Evolutionary conservation across 2,797 vertebrate species (phyloP).

Genomic region (Perodicticus potto): DNA sequence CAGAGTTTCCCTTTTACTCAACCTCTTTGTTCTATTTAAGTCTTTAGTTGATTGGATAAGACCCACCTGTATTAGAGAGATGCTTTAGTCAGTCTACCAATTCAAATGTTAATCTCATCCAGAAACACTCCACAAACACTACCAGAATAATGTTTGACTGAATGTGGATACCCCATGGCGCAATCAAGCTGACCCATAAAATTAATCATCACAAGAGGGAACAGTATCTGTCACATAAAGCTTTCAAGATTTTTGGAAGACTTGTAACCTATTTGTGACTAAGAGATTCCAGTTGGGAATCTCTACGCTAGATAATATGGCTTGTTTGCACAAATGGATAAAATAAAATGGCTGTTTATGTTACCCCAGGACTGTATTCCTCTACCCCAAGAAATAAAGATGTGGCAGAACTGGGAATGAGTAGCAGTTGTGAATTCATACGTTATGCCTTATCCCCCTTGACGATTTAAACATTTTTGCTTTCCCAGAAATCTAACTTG

Average conservation of each 20-base stretch:
- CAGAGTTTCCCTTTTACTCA: neutral
- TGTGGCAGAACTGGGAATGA: neutral
- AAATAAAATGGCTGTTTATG: constrained; percentile 57
- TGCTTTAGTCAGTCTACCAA: neutral
- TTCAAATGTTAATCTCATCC: constrained; percentile 35
- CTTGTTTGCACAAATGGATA: constrained; percentile 10
- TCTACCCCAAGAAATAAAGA: neutral
- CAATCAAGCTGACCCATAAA: constrained; percentile 17
- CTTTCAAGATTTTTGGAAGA: constrained; percentile 53
- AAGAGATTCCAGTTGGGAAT: constrained; percentile 16
- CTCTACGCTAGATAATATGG: neutral
- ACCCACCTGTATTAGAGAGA: neutral
- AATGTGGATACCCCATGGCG: neutral
- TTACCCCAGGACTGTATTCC: neutral
- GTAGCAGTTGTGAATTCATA: constrained; percentile 9
- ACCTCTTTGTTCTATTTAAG: neutral
- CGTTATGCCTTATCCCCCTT: neutral
- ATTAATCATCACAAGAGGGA: constrained; percentile 26
- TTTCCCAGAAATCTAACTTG: constrained; percentile 35
- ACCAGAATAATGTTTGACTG: constrained; percentile 35
- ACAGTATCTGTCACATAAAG: neutral
- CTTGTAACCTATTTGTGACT: constrained; percentile 33
- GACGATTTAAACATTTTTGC: constrained; percentile 44
- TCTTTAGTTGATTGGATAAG: neutral
- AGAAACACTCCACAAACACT: neutral